These are phyloP conservation scores for Pelecanus crispus DNA, from an alignment of 2,113 vertebrate species.

Conservation along the genomic window DNA sequence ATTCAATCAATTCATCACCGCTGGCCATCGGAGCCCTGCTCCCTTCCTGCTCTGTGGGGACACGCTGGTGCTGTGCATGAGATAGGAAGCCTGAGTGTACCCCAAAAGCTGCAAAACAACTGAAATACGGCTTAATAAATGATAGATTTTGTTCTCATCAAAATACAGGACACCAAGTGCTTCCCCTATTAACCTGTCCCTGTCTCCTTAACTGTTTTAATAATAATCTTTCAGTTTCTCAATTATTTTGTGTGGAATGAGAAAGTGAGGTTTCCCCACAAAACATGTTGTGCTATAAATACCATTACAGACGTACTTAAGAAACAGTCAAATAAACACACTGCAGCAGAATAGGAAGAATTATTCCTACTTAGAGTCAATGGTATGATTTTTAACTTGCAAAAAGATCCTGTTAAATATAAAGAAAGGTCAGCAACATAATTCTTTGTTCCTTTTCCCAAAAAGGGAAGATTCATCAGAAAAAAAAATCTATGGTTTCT, in stretches of 20 bases:
- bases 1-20: background rate
- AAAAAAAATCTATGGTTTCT: background rate
- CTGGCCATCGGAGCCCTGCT: background rate
- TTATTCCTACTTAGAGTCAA: background rate
- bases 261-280: background rate
- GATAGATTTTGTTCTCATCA: background rate
- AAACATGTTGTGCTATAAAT: background rate
- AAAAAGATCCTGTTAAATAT: conserved; percentile 6
- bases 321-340: background rate
- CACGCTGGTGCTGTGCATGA: accelerated
- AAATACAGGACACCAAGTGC: background rate
- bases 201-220: background rate
- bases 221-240: background rate
- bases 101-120: background rate
- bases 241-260: background rate
- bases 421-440: conserved; percentile 65
- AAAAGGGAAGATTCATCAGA: conserved; percentile 3
- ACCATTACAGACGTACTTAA: background rate
- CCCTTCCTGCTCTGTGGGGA: background rate
- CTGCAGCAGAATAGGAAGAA: background rate
- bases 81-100: background rate
- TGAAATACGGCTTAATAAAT: background rate
- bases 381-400: background rate
- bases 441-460: conserved; percentile 30
- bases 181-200: background rate